These are phyloP conservation scores for Agrochola circellaris DNA, from an alignment of 2,888 invertebrate genomes.

Conservation along the genomic window DNA sequence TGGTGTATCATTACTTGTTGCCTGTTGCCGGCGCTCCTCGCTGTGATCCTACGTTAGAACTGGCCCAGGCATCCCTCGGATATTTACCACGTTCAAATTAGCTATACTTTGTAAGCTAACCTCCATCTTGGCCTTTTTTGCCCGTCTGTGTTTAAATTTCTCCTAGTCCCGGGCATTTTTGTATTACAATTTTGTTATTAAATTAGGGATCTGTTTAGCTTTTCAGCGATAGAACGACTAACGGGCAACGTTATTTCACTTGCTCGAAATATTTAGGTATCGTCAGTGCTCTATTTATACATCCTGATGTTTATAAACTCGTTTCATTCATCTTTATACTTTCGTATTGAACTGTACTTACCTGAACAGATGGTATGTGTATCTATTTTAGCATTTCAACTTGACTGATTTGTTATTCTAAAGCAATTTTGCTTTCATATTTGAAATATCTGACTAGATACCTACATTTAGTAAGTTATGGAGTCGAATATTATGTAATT, in stretches of 20 bases:
- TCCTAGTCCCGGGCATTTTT: slow-evolving; percentile 15
- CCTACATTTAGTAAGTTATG: neutral
- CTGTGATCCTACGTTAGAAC: slow-evolving; percentile 41
- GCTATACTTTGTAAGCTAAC: slow-evolving; percentile 31
- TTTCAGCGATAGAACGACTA: slow-evolving; percentile 31
- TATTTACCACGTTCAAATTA: slow-evolving; percentile 40
- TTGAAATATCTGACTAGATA: slow-evolving; percentile 2
- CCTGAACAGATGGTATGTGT: slow-evolving; percentile 19
- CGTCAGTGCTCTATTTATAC: slow-evolving; percentile 59
- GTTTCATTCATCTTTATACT: slow-evolving; percentile 63
- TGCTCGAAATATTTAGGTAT: slow-evolving; percentile 58
- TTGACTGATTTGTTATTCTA: neutral
- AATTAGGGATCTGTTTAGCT: slow-evolving; percentile 29
- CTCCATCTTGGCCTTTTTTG: slow-evolving; percentile 32
- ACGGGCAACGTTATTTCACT: slow-evolving; percentile 42
- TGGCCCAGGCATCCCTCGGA: slow-evolving; percentile 25
- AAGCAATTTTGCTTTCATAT: neutral
- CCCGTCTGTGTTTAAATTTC: slow-evolving; percentile 11
- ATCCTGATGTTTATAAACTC: slow-evolving; percentile 61
- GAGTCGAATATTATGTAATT: neutral
- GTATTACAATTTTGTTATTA: slow-evolving; percentile 22
- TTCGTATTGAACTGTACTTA: slow-evolving; percentile 35
- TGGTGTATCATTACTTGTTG: slow-evolving; percentile 80
- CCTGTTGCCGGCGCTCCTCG: slow-evolving; percentile 67
- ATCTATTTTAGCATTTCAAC: slow-evolving; percentile 27